Percentiles rank a stretch among this genome's conserved stretches.
phyloP scores from a whole-genome alignment of 2,888 invertebrate genomes.

The Drosophila neutralis region DNA sequence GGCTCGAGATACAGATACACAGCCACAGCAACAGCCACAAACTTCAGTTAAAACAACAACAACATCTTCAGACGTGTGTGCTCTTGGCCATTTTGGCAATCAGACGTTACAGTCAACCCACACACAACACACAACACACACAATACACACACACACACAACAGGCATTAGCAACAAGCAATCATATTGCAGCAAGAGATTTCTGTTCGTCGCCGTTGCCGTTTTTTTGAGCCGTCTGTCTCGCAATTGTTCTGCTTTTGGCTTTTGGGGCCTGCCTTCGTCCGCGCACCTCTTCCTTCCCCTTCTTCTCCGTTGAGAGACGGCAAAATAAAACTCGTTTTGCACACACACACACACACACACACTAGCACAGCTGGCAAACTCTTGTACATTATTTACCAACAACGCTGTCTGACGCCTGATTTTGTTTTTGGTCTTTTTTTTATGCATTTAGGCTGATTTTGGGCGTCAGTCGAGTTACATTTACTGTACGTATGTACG shows the following conservation, averaged over 20 bases:
- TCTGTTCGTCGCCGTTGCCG: slow-evolving; percentile 48
- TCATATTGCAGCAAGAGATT: slow-evolving; percentile 72
- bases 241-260: slow-evolving; percentile 74
- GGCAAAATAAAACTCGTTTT: slow-evolving; percentile 73
- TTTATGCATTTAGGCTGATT: slow-evolving; percentile 64
- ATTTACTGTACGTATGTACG: slow-evolving; percentile 17
- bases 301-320: slow-evolving; percentile 48
- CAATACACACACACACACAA: slow-evolving; percentile 8
- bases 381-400: slow-evolving; percentile 60
- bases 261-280: slow-evolving; percentile 47
- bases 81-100: slow-evolving; percentile 70
- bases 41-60: slow-evolving; percentile 29
- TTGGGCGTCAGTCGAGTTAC: slow-evolving; percentile 65
- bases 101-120: slow-evolving; percentile 71
- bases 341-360: slow-evolving; percentile 31
- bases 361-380: slow-evolving; percentile 41
- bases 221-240: slow-evolving; percentile 34
- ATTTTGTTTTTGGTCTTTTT: slow-evolving; percentile 17
- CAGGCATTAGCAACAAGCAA: slow-evolving; percentile 36
- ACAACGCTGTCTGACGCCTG: slow-evolving; percentile 54
- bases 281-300: background rate
- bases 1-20: slow-evolving; percentile 23
- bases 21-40: slow-evolving; percentile 15
- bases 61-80: slow-evolving; percentile 64
- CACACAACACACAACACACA: slow-evolving; percentile 29